Evolutionary conservation across 2,113 vertebrate species (phyloP), one percentile per base, ranked within the genome.

Genomic region (Pteronura brasiliensis): DNA sequence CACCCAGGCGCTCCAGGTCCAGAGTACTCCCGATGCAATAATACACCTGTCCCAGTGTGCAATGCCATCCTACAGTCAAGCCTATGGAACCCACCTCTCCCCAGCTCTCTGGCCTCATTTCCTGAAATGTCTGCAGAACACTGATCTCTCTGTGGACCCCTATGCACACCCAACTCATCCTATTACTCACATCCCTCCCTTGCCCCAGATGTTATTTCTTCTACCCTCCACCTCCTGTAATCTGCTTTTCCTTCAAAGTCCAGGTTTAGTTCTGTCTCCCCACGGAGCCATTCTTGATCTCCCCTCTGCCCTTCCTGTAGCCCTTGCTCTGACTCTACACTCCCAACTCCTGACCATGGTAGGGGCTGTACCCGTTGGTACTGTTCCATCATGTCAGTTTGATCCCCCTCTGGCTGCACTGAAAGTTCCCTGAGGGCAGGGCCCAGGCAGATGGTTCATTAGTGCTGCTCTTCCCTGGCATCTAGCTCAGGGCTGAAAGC

Each of bases 31-130:
- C 1, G 23, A 20, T 36, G 25, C 31, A 2, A 23, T 42, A 42
- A 39, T 21, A 39, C 4, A 49, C 14, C 57, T 0, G 0, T 27
- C 18, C 13, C 10, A 7, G 65, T 1, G 1, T 10, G 23, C 7
- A 9, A 9, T 31, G 34, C 72, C 21, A 27, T 52, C 27, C 29
- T 23, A 17, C 4, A 10, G 52, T 29, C 44, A 42, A 31, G 7
- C 57, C n/a, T 2, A 1, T 3, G 17, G 71, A 29, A 31, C 4
- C 4, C 25, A 2, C 15, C 15, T n/a, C 21, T 21, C 36, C 15
- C 11, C 65, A n/a, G 47, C 42, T 49, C 42, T 92, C 29, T 31
- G 42, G 29, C 34, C 57, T 59, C 34, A 67, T n/a, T 63, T 42
- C 69, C n/a, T 34, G 31, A 71, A 34, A 57, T 13, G 29, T 71